These are phyloP conservation scores for Druon quercuslanigerum DNA, from an alignment of 1,140 invertebrate species.

Conservation along the genomic window DNA sequence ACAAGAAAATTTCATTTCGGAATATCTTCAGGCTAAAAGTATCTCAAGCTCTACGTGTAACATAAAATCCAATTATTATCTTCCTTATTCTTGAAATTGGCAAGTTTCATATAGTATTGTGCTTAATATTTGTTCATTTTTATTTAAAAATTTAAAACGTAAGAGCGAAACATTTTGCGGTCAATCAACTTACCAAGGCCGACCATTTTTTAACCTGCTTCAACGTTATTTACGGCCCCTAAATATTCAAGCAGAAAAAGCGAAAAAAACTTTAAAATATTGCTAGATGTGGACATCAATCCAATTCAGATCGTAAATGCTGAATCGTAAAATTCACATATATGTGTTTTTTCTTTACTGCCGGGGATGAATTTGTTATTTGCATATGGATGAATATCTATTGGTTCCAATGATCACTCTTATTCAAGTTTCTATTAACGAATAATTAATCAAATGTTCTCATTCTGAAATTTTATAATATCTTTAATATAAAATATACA, in stretches of 20 bases:
- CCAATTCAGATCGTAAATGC: not conserved
- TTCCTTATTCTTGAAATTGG: no score
- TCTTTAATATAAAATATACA: not conserved
- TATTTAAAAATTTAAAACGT: no score
- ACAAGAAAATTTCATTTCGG: no score
- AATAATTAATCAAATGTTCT: no score
- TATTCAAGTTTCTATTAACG: not conserved
- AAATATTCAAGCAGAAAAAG: not conserved
- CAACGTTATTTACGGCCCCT: not conserved
- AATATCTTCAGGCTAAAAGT: no score
- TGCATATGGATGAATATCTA: not conserved
- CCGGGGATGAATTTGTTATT: not conserved
- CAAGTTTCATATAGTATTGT: no score
- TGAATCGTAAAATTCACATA: not conserved
- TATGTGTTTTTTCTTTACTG: not conserved
- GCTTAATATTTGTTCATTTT: no score
- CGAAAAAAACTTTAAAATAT: slow-evolving; percentile 13
- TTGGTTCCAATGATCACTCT: not conserved
- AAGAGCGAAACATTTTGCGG: not conserved
- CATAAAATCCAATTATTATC: no score
- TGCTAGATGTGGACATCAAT: not conserved
- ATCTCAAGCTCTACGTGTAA: no score
- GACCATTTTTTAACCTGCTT: not conserved
- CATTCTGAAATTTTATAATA: not conserved
- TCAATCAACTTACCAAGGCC: not conserved